Evolutionary conservation across 2,888 invertebrate genomes (phyloP), one percentile per base, ranked within the genome.

Genomic region (Sesamia inferens): DNA sequence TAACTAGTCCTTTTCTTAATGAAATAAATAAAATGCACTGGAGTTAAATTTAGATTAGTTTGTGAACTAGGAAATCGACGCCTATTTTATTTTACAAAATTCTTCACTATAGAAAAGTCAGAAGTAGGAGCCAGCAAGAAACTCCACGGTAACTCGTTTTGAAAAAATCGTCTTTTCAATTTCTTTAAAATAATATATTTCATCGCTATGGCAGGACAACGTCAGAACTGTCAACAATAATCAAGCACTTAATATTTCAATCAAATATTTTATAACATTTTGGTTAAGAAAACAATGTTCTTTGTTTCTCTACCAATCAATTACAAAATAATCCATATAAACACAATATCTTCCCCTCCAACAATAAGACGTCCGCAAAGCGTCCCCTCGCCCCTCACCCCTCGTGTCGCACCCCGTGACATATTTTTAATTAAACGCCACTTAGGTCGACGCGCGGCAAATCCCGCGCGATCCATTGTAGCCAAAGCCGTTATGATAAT

Each of bases 341-440:
- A n/a, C n/a, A 24, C 63, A 59, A 71, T 69, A 70, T 74, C 73
- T 65, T 73, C 68, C 75, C 76, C 64, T 74, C 31, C 57, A 76
- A 77, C 79, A 71, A 76, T 79, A 85, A 85, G 85, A 85, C 71
- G 78, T 76, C 78, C 70, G 66, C 75, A 75, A 48, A 73, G 63
- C 66, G n/a, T 64, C 77, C 74, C 24, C 44, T 39, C 42, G 16
- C 66, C 31, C 71, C 58, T 22, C 77, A 6, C 71, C 67, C 58
- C 51, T 71, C 76, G 24, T 78, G 71, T 81, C 80, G 79, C 83
- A 54, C 81, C 71, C 83, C 76, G 80, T 93, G 95, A 94, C 95
- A 93, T 92, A 93, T 94, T 94, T 94, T 94, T 94, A 94, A 94
- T 94, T 94, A 94, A 94, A 94, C 87, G 92, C 93, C 92, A 93